These are phyloP conservation scores for Andrena camellia DNA, from an alignment of 2,888 invertebrate genomes.

Conservation along the genomic window DNA sequence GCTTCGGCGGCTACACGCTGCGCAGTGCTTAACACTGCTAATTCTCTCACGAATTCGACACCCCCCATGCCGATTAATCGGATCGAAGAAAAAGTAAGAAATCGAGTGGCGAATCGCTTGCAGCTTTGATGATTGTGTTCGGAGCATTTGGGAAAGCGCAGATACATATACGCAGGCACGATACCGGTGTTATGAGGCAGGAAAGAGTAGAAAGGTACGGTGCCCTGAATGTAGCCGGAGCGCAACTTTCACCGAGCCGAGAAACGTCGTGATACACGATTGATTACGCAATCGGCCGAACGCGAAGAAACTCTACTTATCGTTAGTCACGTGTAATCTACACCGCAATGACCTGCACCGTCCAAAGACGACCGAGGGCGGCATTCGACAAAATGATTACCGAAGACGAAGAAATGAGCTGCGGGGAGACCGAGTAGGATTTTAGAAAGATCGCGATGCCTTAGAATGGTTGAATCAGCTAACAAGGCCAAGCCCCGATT, in stretches of 20 bases:
- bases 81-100: not conserved
- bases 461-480: too few relatives aligned
- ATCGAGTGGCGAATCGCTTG: not conserved
- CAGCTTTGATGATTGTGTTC: not conserved
- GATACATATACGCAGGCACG: not conserved
- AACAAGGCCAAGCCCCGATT: too few relatives aligned
- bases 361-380: too few relatives aligned
- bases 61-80: not conserved
- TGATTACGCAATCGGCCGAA: constrained; percentile 60
- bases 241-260: constrained; percentile 68
- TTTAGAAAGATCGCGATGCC: not conserved
- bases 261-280: constrained; percentile 50
- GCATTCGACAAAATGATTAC: too few relatives aligned
- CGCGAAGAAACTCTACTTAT: constrained; percentile 33
- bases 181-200: constrained; percentile 1
- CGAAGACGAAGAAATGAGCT: too few relatives aligned
- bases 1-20: too few relatives aligned
- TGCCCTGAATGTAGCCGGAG: constrained; percentile 2
- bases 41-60: not conserved
- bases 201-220: constrained; percentile 49
- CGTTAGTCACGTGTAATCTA: constrained; percentile 27
- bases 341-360: not conserved
- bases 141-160: constrained; percentile 37
- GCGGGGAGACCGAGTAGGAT: not conserved
- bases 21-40: too few relatives aligned